Conservation (phyloP, 2,797 vertebrate genomes). For the Bucorvus abyssinicus region DNA sequence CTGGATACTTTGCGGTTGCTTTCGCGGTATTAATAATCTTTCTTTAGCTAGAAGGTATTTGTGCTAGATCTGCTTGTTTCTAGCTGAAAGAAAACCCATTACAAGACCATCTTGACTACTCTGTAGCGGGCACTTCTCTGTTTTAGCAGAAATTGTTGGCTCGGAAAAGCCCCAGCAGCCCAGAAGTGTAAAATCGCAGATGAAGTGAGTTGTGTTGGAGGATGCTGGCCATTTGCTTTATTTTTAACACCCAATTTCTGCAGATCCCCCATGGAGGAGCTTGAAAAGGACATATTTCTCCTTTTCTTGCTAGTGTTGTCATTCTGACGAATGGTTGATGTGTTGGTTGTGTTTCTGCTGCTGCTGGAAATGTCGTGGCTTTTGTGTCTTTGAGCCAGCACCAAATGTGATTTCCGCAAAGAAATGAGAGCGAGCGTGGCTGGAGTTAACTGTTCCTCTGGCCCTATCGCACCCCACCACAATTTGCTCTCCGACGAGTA, state of each 20-base stretch:
- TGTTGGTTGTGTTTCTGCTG: not conserved
- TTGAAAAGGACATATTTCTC: not conserved
- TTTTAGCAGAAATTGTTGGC: not conserved
- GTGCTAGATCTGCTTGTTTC: not conserved
- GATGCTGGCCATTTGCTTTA: not conserved
- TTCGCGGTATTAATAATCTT: not conserved
- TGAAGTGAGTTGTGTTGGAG: not conserved
- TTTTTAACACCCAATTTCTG: conserved; percentile 11
- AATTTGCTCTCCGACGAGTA: not conserved
- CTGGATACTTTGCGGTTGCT: not conserved
- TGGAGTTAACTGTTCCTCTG: not conserved
- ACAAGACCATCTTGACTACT: not conserved
- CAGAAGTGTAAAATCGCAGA: not conserved
- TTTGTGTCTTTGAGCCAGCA: not conserved
- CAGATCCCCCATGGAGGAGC: not conserved
- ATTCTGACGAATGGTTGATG: not conserved
- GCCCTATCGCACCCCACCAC: not conserved
- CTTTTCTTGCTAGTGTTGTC: not conserved
- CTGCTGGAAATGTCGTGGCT: not conserved
- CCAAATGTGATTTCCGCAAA: not conserved
- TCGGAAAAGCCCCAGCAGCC: not conserved
- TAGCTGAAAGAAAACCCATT: not conserved
- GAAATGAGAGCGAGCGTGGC: not conserved
- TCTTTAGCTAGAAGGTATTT: not conserved
- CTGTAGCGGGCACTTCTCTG: not conserved